phyloP scores from a whole-genome alignment of 1,140 invertebrate genomes.

The Leptinotarsa defecta region DNA sequence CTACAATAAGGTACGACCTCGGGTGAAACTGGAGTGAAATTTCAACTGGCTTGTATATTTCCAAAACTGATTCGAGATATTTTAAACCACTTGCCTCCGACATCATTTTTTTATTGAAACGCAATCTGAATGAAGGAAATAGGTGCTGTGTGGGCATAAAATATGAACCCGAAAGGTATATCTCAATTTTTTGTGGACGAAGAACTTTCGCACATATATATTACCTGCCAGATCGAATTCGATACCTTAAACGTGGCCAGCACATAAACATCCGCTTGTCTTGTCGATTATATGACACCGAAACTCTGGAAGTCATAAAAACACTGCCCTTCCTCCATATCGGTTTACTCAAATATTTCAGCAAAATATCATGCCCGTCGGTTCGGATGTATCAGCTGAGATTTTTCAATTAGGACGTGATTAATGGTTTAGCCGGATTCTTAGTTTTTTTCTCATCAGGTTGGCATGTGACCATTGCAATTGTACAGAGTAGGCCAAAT shows the following conservation, averaged over 20 bases:
- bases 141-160: neutral
- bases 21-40: too few species aligned
- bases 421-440: neutral
- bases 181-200: slow-evolving; percentile 3
- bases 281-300: slow-evolving; percentile 21
- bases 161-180: neutral
- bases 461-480: neutral
- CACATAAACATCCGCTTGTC: slow-evolving; percentile 3
- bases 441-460: neutral
- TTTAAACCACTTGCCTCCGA: too few species aligned
- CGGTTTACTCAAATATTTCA: slow-evolving; percentile 17
- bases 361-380: slow-evolving; percentile 10
- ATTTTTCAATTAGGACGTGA: neutral
- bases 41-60: too few species aligned
- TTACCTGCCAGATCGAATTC: slow-evolving; percentile 4
- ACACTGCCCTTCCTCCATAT: slow-evolving; percentile 20
- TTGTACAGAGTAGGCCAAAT: too few species aligned
- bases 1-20: too few species aligned
- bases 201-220: slow-evolving; percentile 4
- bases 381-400: neutral
- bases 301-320: slow-evolving; percentile 7
- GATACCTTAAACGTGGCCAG: neutral
- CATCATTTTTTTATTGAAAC: too few species aligned
- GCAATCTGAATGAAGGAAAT: neutral
- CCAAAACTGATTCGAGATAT: too few species aligned